Evolutionary conservation across 1,140 invertebrate genomes (phyloP), one percentile per base, ranked within the genome.

Genomic region (Drosophila punjabiensis): DNA sequence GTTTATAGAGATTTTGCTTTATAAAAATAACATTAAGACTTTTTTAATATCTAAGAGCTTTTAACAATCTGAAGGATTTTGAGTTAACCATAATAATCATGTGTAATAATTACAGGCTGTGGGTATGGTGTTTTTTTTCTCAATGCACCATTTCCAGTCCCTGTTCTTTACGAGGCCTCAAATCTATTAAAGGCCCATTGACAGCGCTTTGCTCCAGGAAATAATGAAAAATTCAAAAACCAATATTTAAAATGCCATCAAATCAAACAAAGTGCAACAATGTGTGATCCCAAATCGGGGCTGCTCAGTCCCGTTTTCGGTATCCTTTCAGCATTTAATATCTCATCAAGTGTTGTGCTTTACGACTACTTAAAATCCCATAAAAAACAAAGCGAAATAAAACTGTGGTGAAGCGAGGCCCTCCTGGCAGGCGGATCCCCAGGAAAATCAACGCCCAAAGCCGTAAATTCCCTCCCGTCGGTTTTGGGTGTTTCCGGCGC

Each of bases 281-380:
- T 73, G 78, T 81, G 65, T 75, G 64, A 41, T 58, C 48, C 75
- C 59, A 24, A 71, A 43, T 32, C 55, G 64, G 33, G 37, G 6
- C 10, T 30, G 6, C 16, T 11, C n/a, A 18, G 30, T 52, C 52
- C 39, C 24, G 55, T 32, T 56, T 52, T 18, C 41, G 53, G 65
- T 37, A 76, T 82, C 64, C 63, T 41, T 82, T 82, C 79, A 90
- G 60, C 86, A 71, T 90, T 90, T 90, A 90, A 90, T 90, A 90
- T 90, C 87, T 90, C 86, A 90, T 90, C 82, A 90, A 90, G 86
- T 90, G 86, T 90, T 90, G 71, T 82, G 87, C 82, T 90, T 90
- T 90, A 90, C 86, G 86, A 90, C 86, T 90, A 90, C 86, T 90
- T 90, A 90, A 90, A 90, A 90, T 58, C 79, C 84, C 86, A 90